Evolutionary conservation across 2,888 invertebrate genomes (phyloP).

Genomic region (Thera obeliscata): DNA sequence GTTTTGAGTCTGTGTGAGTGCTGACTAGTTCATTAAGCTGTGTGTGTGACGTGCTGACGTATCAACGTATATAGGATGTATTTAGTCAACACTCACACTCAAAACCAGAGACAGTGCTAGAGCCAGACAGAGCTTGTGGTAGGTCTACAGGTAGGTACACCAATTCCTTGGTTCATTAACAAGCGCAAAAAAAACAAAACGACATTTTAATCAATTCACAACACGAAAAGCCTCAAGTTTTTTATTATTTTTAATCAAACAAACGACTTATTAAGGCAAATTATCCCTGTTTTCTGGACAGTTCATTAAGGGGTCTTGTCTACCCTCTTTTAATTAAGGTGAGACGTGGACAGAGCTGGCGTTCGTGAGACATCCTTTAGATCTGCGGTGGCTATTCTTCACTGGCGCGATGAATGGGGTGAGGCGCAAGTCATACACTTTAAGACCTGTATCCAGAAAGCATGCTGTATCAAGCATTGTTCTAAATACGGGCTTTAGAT

Average conservation of each 20-base stretch:
- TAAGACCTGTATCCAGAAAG: no score
- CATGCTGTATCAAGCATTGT: no score
- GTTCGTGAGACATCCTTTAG: constrained; percentile 48
- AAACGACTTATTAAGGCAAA: constrained; percentile 26
- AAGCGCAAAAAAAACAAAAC: background rate
- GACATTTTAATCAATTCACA: constrained; percentile 11
- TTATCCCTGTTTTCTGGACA: constrained; percentile 36
- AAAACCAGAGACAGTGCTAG: no score
- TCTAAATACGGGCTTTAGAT: no score
- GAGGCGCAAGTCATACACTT: constrained; percentile 35
- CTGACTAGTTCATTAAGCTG: no score
- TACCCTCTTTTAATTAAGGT: constrained; percentile 58
- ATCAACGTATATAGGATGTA: no score
- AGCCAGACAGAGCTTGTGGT: no score
- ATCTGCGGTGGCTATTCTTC: constrained; percentile 55
- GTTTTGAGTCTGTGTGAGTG: no score
- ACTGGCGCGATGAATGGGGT: constrained; percentile 43
- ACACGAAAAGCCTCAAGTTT: constrained; percentile 11
- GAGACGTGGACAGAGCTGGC: constrained; percentile 48
- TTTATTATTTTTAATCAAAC: constrained; percentile 34
- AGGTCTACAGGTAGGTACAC: no score
- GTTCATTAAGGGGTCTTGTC: constrained; percentile 34
- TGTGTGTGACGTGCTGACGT: no score
- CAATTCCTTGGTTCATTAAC: no score
- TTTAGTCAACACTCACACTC: no score